A percentile compares a stretch with the other conserved stretches of the same genome.
Conservation (phyloP, 2,113 vertebrate genomes). For the Prochilodus magdalenae region DNA sequence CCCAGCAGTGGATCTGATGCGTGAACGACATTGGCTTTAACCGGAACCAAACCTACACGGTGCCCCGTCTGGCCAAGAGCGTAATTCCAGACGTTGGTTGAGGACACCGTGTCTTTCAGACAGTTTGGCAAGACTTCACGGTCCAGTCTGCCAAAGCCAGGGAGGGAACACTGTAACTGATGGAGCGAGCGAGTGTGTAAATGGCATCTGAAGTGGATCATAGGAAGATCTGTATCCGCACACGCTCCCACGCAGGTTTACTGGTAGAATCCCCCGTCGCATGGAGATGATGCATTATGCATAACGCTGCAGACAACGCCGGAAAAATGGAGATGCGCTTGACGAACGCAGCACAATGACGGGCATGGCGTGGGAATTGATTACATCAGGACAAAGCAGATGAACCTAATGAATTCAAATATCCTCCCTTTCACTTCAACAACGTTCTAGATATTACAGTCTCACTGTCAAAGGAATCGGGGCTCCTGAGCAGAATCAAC, state of each 20-base stretch:
- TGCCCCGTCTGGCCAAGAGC: background rate
- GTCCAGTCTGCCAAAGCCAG: background rate
- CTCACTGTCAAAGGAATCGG: too few species aligned
- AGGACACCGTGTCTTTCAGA: background rate
- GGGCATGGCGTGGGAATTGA: background rate
- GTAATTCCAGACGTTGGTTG: background rate
- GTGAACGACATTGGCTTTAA: background rate
- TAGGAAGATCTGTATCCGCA: background rate
- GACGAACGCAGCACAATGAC: background rate
- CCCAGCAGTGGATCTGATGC: too few species aligned
- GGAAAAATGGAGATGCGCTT: background rate
- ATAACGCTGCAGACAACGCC: background rate
- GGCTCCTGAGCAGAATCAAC: too few species aligned
- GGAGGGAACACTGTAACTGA: background rate
- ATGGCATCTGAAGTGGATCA: background rate
- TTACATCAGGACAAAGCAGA: background rate
- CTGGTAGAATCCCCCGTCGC: background rate
- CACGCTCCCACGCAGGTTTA: background rate
- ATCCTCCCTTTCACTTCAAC: too few species aligned
- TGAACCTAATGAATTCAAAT: too few species aligned
- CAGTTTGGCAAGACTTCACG: background rate
- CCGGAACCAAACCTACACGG: background rate
- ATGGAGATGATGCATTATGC: constrained; percentile 5
- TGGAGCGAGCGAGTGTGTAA: background rate
- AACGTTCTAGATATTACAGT: too few species aligned